These are phyloP conservation scores for Anisognathus igniventris DNA, from an alignment of 2,797 vertebrate genomes.

Conservation along the genomic window DNA sequence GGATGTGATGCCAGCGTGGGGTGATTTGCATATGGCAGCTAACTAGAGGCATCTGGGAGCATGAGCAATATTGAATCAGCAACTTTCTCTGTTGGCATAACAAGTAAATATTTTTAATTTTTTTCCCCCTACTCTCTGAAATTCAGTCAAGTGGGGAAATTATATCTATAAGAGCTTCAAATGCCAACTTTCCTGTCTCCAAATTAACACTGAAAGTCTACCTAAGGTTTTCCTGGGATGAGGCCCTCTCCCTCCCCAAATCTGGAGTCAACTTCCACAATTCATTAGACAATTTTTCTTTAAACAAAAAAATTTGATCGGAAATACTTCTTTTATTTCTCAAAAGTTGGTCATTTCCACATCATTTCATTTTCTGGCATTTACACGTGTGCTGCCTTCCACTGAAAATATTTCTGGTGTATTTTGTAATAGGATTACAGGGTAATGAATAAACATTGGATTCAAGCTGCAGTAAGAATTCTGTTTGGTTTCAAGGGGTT, in stretches of 20 bases:
- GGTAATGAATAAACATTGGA: background rate
- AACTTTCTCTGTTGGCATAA: slow-evolving; percentile 12
- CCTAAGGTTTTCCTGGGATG: background rate
- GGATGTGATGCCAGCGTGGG: background rate
- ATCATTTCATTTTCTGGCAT: background rate
- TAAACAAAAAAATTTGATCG: background rate
- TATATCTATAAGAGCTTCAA: background rate
- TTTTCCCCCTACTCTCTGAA: background rate
- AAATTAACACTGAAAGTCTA: background rate
- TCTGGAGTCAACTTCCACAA: background rate
- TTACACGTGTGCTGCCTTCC: fast-evolving
- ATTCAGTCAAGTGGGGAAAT: background rate
- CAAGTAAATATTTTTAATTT: background rate
- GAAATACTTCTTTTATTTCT: background rate
- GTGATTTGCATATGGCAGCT: slow-evolving; percentile 21
- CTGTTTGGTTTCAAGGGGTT: background rate
- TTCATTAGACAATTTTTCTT: background rate
- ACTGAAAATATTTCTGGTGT: background rate
- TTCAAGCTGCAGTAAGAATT: background rate
- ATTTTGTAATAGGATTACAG: background rate
- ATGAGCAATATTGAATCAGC: background rate
- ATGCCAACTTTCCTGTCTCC: background rate
- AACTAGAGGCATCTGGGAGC: slow-evolving; percentile 23
- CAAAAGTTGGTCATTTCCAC: background rate
- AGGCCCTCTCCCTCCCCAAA: background rate